Evolutionary conservation across 1,140 invertebrate genomes (phyloP).

Genomic region (Brachionus plicatilis): DNA sequence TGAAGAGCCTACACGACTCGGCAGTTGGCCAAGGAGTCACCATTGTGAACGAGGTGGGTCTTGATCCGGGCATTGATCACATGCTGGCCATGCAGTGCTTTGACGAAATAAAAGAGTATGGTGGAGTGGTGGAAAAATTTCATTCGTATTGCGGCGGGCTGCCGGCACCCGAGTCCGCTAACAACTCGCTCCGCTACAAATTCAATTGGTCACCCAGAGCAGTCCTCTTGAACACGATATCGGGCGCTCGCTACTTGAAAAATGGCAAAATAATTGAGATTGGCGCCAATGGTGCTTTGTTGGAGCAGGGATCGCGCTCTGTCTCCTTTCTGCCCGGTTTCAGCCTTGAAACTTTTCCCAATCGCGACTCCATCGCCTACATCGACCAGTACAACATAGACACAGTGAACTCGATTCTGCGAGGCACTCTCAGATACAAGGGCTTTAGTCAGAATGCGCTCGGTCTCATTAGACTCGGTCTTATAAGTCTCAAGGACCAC

Average conservation of each 20-base stretch:
- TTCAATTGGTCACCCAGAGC: slow-evolving; percentile 88
- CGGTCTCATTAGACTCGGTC: slow-evolving; percentile 74
- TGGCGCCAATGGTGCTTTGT: neutral
- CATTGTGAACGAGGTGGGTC: slow-evolving; percentile 86
- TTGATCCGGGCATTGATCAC: slow-evolving; percentile 97
- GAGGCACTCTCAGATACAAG: slow-evolving; percentile 83
- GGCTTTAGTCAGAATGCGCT: slow-evolving; percentile 82
- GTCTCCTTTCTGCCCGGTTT: slow-evolving; percentile 85
- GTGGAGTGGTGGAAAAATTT: slow-evolving; percentile 60
- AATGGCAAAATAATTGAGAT: slow-evolving; percentile 66
- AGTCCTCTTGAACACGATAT: slow-evolving; percentile 79
- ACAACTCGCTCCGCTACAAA: slow-evolving; percentile 85
- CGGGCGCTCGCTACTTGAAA: slow-evolving; percentile 77
- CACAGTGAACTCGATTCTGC: slow-evolving; percentile 73
- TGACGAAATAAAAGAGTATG: slow-evolving; percentile 75
- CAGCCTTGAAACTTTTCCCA: slow-evolving; percentile 89
- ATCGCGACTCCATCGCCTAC: slow-evolving; percentile 88
- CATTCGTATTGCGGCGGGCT: slow-evolving; percentile 92
- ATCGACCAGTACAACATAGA: slow-evolving; percentile 72
- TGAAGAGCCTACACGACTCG: slow-evolving; percentile 72
- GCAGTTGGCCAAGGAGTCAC: slow-evolving; percentile 79
- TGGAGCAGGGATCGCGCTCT: slow-evolving; percentile 19
- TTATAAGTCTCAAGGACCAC: slow-evolving; percentile 78
- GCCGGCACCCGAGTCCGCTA: slow-evolving; percentile 87
- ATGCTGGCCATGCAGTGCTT: slow-evolving; percentile 93